Base-by-base conservation (phyloP, 1,140 invertebrate species). In the Popillia japonica region DNA sequence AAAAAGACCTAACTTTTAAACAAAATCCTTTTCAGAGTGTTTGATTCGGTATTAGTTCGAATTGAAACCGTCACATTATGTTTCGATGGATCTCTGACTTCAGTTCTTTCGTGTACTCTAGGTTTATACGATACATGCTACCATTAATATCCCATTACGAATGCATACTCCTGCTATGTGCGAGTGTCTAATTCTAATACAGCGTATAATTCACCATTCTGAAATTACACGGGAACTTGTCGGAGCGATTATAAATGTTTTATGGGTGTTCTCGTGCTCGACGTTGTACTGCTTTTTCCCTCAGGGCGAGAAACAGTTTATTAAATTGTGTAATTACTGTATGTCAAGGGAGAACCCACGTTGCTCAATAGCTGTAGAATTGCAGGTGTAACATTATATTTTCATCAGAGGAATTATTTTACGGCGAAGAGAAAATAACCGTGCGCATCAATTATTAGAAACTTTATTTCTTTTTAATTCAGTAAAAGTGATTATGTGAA, bases 241-340 rank as follows among this genome's bases (percentile, higher is more conserved):
- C 17, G 20, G 61, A 27, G 22, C 61, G 22, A 68, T 68, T 34
- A 27, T 68, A 23, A 68, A 68, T 68, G 61, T 68, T 68, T 68
- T 27, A 68, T 68, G 61, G 61, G 61, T 68, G 61, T 34, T 68
- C 48, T 17, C 17, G 48, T 68, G 61, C 27, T 27, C 61, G 61
- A 14, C 48, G 48, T 17, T 55, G 14, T 55, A 55, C 11, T 22
- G 61, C 61, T 68, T 68, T 22, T 68, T 27, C 17, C 61, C 61
- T 68, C 61, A 4, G 22, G 61, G 20, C 20, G 11, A 68, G 22
- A 23, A 34, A 34, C 61, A 68, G 27, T 68, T 68, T 68, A 68
- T 68, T 68, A 68, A 68, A 27, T 68, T 68, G 61, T 27, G 61
- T 68, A 68, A 68, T 68, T 68, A 68, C 61, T 27, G 61, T 27